These are phyloP conservation scores for Lepeophtheirus nordmannii DNA, from an alignment of 2,888 invertebrate species.

Conservation along the genomic window DNA sequence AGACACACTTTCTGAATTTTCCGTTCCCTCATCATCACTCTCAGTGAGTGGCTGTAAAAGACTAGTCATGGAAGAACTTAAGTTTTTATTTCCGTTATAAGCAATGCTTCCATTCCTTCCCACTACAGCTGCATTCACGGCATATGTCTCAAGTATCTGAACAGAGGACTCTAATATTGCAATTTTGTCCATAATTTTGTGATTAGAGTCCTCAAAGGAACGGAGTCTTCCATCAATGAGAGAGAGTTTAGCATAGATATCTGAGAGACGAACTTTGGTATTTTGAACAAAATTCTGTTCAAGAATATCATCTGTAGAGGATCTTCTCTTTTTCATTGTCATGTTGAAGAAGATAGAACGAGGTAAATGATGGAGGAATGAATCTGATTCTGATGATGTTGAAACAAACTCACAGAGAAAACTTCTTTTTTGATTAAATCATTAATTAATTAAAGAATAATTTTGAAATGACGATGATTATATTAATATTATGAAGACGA, in stretches of 20 bases:
- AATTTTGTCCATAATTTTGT: constrained; percentile 2
- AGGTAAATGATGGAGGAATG: too few species aligned
- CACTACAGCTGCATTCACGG: background rate
- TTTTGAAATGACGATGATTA: too few species aligned
- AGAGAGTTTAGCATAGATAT: constrained; percentile 2
- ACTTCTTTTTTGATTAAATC: too few species aligned
- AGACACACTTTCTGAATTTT: background rate
- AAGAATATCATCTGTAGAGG: background rate
- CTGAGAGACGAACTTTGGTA: background rate
- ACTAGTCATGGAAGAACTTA: constrained; percentile 1
- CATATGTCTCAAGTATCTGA: constrained; percentile 3
- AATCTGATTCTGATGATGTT: too few species aligned
- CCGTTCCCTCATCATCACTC: constrained; percentile 2
- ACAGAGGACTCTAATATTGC: constrained; percentile 16
- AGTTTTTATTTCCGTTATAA: background rate
- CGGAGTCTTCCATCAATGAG: constrained; percentile 10
- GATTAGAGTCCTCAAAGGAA: background rate
- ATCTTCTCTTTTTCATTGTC: background rate
- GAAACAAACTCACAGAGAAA: too few species aligned
- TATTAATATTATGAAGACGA: too few species aligned
- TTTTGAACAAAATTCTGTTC: background rate
- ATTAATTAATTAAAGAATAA: too few species aligned
- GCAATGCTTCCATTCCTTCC: background rate
- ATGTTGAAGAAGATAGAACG: background rate
- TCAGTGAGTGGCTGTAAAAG: background rate